phyloP scores from a whole-genome alignment of 53 echinoderm and acorn worm genomes.

The Actinopyga echinites region DNA sequence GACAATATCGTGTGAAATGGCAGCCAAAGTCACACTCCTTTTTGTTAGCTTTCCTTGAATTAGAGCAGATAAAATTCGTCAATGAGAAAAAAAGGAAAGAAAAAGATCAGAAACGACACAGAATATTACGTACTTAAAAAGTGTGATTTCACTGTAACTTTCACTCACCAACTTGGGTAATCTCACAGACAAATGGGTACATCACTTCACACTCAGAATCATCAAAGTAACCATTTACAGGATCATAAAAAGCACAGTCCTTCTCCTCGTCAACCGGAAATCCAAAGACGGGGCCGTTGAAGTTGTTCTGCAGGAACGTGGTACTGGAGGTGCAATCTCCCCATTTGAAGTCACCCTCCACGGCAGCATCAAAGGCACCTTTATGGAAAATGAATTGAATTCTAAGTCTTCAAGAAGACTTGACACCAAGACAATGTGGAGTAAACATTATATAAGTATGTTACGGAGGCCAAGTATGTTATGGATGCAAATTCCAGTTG shows the following conservation, averaged over 20 bases:
- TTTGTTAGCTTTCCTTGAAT: no score
- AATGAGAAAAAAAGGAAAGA: no score
- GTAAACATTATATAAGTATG: no score
- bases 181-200: conserved; percentile 20
- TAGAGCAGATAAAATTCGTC: no score
- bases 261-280: conserved; percentile 9
- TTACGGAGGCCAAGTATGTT: no score
- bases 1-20: no score
- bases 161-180: conserved; percentile 9
- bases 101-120: no score
- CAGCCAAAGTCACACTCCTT: no score
- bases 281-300: conserved; percentile 6
- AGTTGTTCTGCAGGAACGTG: neutral
- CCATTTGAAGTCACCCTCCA: conserved; percentile 73
- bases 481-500: no score
- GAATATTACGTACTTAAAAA: no score
- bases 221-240: neutral
- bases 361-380: conserved; percentile 67
- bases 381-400: neutral
- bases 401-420: no score
- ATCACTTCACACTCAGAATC: conserved; percentile 7
- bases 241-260: conserved; percentile 14
- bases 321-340: conserved; percentile 59
- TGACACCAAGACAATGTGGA: neutral
- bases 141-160: no score